Evolutionary conservation across 1,140 invertebrate genomes (phyloP).

Genomic region (Ditylenchus dipsaci): DNA sequence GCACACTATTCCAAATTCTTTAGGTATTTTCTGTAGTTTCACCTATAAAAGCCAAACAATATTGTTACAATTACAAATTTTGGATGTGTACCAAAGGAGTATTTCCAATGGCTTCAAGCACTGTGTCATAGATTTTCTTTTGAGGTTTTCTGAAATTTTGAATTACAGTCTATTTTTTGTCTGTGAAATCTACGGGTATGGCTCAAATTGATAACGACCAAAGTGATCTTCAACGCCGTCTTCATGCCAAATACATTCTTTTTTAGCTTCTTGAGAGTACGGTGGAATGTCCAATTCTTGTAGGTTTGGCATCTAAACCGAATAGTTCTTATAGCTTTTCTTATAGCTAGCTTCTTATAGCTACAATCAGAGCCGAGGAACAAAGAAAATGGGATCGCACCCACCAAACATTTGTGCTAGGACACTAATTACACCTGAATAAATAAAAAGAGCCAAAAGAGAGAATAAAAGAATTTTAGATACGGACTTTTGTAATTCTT

Average conservation of each 20-base stretch:
- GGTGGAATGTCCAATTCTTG: neutral
- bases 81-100: slow-evolving; percentile 84
- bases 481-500: no score
- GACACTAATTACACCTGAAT: no score
- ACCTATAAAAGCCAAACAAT: slow-evolving; percentile 8
- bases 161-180: neutral
- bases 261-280: slow-evolving; percentile 8
- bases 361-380: no score
- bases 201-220: slow-evolving; percentile 13
- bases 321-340: no score
- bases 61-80: slow-evolving; percentile 64
- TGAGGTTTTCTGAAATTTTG: slow-evolving; percentile 8
- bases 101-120: slow-evolving; percentile 81
- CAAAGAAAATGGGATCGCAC: no score
- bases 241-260: slow-evolving; percentile 30
- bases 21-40: slow-evolving; percentile 76
- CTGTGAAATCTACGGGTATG: neutral
- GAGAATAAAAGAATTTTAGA: no score
- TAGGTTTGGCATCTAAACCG: neutral
- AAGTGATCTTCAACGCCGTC: slow-evolving; percentile 36
- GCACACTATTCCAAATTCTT: slow-evolving; percentile 75
- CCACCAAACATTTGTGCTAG: no score
- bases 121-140: slow-evolving; percentile 68
- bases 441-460: no score
- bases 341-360: no score